Percentiles rank a stretch among this genome's conserved stretches.
Evolutionary conservation across 2,888 invertebrate genomes (phyloP).

Genomic region (Chymomyza caudatula): DNA sequence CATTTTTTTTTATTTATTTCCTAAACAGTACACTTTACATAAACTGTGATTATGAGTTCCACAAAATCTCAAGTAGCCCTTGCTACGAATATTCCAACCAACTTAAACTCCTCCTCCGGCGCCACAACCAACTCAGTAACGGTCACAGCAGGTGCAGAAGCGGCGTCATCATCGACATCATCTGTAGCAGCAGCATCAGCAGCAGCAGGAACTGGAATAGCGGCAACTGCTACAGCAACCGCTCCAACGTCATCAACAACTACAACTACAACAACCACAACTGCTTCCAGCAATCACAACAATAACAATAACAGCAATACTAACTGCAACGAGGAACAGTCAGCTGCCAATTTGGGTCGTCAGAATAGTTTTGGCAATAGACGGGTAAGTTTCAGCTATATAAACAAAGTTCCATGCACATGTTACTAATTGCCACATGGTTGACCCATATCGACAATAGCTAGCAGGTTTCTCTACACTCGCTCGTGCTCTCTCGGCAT

Average conservation of each 20-base stretch:
- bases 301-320: constrained; percentile 47
- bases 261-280: constrained; percentile 17
- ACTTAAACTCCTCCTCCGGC: constrained; percentile 66
- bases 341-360: constrained; percentile 64
- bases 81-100: constrained; percentile 77
- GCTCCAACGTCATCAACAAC: constrained; percentile 38
- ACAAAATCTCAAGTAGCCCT: constrained; percentile 78
- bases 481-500: neutral
- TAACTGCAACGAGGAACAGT: constrained; percentile 63
- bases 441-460: neutral
- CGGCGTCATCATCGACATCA: neutral
- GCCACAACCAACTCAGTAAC: constrained; percentile 48
- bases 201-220: neutral
- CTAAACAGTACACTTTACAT: constrained; percentile 69
- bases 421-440: constrained; percentile 2
- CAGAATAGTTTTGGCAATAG: constrained; percentile 78
- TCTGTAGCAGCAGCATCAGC: neutral
- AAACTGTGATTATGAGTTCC: constrained; percentile 79
- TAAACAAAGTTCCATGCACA: constrained; percentile 39
- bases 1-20: constrained; percentile 11
- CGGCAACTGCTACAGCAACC: constrained; percentile 11
- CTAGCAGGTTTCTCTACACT: neutral
- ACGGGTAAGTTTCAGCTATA: constrained; percentile 71
- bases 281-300: constrained; percentile 28
- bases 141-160: neutral